phyloP scores from a whole-genome alignment of 35 echinoderm and acorn worm genomes.

The Holothuria glaberrima region DNA sequence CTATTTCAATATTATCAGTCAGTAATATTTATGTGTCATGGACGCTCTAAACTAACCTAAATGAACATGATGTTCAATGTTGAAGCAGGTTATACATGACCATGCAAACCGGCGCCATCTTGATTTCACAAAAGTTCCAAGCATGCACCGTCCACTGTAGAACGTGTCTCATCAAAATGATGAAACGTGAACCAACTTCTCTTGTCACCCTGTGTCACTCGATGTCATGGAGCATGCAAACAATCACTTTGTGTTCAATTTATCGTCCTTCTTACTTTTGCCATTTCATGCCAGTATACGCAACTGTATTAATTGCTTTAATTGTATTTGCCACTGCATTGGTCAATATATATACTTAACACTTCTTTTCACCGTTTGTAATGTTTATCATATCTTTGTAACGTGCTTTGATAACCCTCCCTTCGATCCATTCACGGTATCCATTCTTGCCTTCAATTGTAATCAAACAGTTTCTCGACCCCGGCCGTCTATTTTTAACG shows the following conservation, averaged over 20 bases:
- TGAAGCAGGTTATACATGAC: too few species aligned
- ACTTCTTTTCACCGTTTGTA: not conserved
- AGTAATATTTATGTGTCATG: too few species aligned
- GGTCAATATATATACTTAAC: constrained; percentile 44
- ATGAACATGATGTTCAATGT: too few species aligned
- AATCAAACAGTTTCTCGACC: not conserved
- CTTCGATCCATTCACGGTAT: not conserved
- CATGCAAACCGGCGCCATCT: too few species aligned
- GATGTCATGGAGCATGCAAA: not conserved
- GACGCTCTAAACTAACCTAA: too few species aligned
- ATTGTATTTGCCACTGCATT: constrained; percentile 16
- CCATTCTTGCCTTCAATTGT: not conserved
- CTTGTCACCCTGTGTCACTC: not conserved
- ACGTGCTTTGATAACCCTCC: not conserved
- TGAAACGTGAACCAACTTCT: too few species aligned
- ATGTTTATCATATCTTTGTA: constrained; percentile 3
- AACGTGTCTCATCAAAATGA: too few species aligned
- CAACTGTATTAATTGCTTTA: not conserved
- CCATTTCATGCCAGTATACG: not conserved
- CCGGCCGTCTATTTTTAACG: constrained; percentile 20
- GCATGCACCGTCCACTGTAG: too few species aligned
- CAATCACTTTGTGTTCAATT: not conserved
- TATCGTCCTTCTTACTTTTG: not conserved
- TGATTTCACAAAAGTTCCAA: too few species aligned
- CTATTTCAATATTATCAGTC: too few species aligned